Evolutionary conservation across 2,888 invertebrate species (phyloP).

Genomic region (Drosophila imparisetae): DNA sequence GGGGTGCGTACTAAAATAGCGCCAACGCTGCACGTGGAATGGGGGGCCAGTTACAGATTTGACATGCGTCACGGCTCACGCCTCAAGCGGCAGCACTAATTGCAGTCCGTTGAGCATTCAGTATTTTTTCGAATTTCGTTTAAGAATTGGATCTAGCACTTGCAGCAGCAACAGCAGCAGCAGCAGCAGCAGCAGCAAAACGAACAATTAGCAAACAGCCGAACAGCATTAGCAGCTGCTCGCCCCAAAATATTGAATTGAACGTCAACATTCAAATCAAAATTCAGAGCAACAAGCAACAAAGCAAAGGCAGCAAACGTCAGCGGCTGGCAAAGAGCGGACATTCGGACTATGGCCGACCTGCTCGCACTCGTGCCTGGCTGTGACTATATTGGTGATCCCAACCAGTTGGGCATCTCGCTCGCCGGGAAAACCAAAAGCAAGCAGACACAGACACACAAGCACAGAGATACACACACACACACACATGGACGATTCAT

Average conservation of each 20-base stretch:
- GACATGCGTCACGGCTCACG: slow-evolving; percentile 60
- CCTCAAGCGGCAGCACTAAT: slow-evolving; percentile 46
- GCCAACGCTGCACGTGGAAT: slow-evolving; percentile 38
- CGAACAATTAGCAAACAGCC: slow-evolving; percentile 50
- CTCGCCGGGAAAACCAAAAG: slow-evolving; percentile 53
- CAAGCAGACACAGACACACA: slow-evolving; percentile 9
- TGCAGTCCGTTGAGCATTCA: slow-evolving; percentile 44
- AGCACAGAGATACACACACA: slow-evolving; percentile 16
- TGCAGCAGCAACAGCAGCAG: slow-evolving; percentile 13
- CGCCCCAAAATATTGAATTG: slow-evolving; percentile 64
- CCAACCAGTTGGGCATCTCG: slow-evolving; percentile 56
- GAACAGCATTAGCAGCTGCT: slow-evolving; percentile 53
- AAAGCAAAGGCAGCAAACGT: slow-evolving; percentile 20
- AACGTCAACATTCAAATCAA: slow-evolving; percentile 37
- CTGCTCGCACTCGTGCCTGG: slow-evolving; percentile 33
- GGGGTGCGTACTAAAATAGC: slow-evolving; percentile 47
- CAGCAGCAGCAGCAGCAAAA: slow-evolving; percentile 8
- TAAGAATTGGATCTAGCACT: slow-evolving; percentile 41
- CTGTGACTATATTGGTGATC: slow-evolving; percentile 43
- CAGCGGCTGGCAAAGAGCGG: slow-evolving; percentile 44
- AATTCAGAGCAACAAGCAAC: slow-evolving; percentile 50
- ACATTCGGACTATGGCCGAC: slow-evolving; percentile 30
- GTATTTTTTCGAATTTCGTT: slow-evolving; percentile 15
- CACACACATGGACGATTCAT: slow-evolving; percentile 39
- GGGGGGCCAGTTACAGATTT: slow-evolving; percentile 51